Conservation (phyloP, 2,113 vertebrate genomes). For the Limnothrissa miodon region DNA sequence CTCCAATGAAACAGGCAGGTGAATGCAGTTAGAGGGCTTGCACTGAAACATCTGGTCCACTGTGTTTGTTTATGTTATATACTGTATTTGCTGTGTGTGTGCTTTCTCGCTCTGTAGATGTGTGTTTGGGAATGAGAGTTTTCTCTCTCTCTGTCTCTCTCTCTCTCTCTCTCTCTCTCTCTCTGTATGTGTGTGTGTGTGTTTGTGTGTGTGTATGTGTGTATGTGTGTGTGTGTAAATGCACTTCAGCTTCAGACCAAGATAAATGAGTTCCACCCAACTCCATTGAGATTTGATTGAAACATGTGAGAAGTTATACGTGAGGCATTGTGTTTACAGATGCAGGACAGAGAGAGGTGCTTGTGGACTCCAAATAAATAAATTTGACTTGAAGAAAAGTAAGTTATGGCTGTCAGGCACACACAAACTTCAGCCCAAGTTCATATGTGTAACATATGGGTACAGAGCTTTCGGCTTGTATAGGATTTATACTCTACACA, state of each 20-base stretch:
- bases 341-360: not conserved
- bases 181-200: not conserved
- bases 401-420: not conserved
- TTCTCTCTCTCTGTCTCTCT: no score
- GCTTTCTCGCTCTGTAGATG: not conserved
- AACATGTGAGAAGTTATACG: not conserved
- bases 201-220: not conserved
- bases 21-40: not conserved
- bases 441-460: not conserved
- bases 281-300: not conserved
- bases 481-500: not conserved
- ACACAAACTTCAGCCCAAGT: not conserved
- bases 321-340: not conserved
- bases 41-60: not conserved
- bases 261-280: not conserved
- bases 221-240: no score
- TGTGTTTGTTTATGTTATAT: not conserved
- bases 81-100: not conserved
- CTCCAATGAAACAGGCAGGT: not conserved
- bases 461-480: not conserved
- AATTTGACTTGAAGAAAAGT: not conserved
- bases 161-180: not conserved
- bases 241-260: not conserved
- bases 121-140: not conserved
- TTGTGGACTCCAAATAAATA: not conserved